Base-by-base conservation (phyloP, 1,140 invertebrate species). In the Drosophila nannoptera region DNA sequence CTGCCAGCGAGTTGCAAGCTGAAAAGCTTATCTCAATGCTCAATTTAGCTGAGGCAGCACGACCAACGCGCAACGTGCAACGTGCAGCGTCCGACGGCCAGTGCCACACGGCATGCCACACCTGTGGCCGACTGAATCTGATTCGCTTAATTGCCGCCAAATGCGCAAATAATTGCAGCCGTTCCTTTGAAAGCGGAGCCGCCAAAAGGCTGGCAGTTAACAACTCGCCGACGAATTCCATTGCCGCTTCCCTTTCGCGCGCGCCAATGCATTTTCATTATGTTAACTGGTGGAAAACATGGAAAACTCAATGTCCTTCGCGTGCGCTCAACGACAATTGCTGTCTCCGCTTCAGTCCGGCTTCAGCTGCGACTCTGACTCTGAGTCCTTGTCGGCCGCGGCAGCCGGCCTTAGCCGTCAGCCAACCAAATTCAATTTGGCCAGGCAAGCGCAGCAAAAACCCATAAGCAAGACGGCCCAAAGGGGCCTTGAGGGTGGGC, bases 351-450 rank as follows among this genome's bases (percentile, higher is more conserved):
- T n/a, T n/a, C 1, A 22, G 22, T 48, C 48, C 48, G 35, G 12
- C 53, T 50, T n/a, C 45, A 14, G 11, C 33, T 46, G 6, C 8
- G 22, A 35, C 40, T 36, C 31, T 4, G 6, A 4, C 42, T 29
- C 52, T 54, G 54, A 56, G 40, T 52, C 7, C 42, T 67, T 55
- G 22, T 22, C 22, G 22, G 22, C 36, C 36, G 66, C 56, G 54
- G 31, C 58, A 72, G 33, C 60, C 60, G 80, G 69, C 61, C 80
- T 78, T 76, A 73, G 80, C 80, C 69, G 67, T 68, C 56, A 70
- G 80, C 69, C 66, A 84, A 78, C 76, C 76, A 84, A 83, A 83
- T 83, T 83, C 81, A 83, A 83, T 83, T 83, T 84, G 73, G 73
- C 45, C 59, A 66, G 67, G 60, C 49, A 65, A 59, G 43, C 56